Evolutionary conservation across 2,797 vertebrate species (phyloP).

Genomic region (Spheniscus humboldti): DNA sequence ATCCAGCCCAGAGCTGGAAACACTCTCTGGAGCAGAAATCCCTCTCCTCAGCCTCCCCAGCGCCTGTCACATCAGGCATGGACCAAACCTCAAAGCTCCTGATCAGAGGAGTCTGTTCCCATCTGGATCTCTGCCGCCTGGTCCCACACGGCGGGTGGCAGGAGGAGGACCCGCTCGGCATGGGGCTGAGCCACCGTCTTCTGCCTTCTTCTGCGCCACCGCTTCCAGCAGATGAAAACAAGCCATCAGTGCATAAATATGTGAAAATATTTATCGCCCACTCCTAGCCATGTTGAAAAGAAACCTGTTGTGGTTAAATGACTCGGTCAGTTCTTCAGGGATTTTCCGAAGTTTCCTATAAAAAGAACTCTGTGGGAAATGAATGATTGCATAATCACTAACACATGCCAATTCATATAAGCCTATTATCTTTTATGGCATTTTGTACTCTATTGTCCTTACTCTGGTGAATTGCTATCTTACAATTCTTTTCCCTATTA

Average conservation of each 20-base stretch:
- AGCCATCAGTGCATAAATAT: conserved; percentile 6
- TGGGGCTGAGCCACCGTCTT: background rate
- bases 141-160: background rate
- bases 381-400: conserved; percentile 77
- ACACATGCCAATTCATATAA: conserved; percentile 75
- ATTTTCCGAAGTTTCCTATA: conserved; percentile 78
- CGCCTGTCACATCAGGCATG: background rate
- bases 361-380: conserved; percentile 81
- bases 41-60: conserved; percentile 19
- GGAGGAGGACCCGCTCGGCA: background rate
- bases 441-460: conserved; percentile 66
- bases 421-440: conserved; percentile 72
- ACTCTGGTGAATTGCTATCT: conserved; percentile 55
- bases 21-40: conserved; percentile 26
- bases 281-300: conserved; percentile 74
- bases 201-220: background rate
- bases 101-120: background rate
- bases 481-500: conserved; percentile 46
- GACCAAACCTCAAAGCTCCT: background rate
- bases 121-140: background rate
- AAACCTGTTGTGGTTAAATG: conserved; percentile 80
- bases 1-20: conserved; percentile 39
- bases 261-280: conserved; percentile 60
- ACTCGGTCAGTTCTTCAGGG: conserved; percentile 75
- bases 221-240: conserved; percentile 18